These are phyloP conservation scores for Malurus leucopterus DNA, from an alignment of 2,797 vertebrate genomes.

Conservation along the genomic window DNA sequence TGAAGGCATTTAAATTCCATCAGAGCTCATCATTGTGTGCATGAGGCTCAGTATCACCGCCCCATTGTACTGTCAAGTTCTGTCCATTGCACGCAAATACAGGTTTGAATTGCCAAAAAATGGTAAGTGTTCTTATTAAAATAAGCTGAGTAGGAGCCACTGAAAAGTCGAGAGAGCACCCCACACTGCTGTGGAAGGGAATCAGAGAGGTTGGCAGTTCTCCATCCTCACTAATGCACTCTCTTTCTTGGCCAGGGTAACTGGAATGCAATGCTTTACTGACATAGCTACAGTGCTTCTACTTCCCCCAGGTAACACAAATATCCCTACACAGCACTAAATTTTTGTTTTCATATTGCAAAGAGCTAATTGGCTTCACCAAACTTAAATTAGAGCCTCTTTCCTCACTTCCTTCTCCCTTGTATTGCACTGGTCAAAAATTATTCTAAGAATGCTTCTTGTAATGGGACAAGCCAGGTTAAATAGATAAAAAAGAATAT, in stretches of 20 bases:
- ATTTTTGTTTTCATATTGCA: background rate
- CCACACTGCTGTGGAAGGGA: background rate
- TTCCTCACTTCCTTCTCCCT: background rate
- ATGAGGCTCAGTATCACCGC: background rate
- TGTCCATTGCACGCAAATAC: background rate
- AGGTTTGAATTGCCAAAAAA: background rate
- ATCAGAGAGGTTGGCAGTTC: rapidly evolving
- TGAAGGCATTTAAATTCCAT: background rate
- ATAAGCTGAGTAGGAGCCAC: background rate
- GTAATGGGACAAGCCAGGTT: background rate
- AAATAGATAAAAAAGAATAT: background rate
- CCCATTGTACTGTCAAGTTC: background rate
- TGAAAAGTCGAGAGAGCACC: background rate
- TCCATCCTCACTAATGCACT: background rate
- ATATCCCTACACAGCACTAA: background rate
- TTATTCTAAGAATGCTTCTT: background rate
- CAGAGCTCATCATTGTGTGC: background rate
- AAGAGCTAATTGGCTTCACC: background rate
- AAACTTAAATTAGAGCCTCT: background rate
- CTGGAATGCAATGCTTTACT: background rate
- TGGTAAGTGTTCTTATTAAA: rapidly evolving
- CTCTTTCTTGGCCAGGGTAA: background rate
- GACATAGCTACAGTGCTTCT: rapidly evolving
- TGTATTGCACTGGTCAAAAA: background rate
- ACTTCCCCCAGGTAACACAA: background rate